Percentiles rank a stretch among this genome's conserved stretches.
Evolutionary conservation across 1,140 invertebrate species (phyloP).

Genomic region (Carcinoscorpius rotundicauda): DNA sequence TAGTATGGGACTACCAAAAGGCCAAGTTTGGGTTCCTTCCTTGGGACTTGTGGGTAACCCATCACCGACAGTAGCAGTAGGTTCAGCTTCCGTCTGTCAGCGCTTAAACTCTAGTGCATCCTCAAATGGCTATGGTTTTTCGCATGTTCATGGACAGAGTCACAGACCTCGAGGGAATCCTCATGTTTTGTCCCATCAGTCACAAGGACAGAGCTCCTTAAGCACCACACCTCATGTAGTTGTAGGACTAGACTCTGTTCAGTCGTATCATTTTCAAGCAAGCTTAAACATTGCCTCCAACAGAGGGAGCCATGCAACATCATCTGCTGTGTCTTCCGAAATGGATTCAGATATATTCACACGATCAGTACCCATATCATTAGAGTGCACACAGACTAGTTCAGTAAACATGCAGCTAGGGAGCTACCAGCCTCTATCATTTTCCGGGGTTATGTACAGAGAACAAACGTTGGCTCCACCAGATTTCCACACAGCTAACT

Average conservation of each 20-base stretch:
- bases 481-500: constrained; percentile 15
- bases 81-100: constrained; percentile 15
- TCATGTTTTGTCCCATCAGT: constrained; percentile 12
- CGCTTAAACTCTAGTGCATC: constrained; percentile 16
- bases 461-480: constrained; percentile 14
- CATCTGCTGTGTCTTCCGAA: constrained; percentile 20
- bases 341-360: constrained; percentile 18
- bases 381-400: constrained; percentile 34
- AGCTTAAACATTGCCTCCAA: constrained; percentile 14
- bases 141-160: constrained; percentile 20
- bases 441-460: constrained; percentile 18
- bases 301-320: constrained; percentile 18
- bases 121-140: constrained; percentile 9
- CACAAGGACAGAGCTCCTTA: constrained; percentile 1
- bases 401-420: constrained; percentile 37
- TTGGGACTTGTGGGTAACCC: constrained; percentile 9
- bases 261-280: constrained; percentile 17
- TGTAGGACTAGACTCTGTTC: constrained; percentile 15
- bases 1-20: not conserved
- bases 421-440: constrained; percentile 19
- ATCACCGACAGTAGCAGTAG: constrained; percentile 11
- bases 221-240: constrained; percentile 1
- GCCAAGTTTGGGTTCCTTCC: constrained; percentile 12
- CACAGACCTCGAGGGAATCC: constrained; percentile 18
- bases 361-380: constrained; percentile 20